Base-by-base conservation (phyloP, 2,888 invertebrate species). In the Drosophila nr. perissopoda region DNA sequence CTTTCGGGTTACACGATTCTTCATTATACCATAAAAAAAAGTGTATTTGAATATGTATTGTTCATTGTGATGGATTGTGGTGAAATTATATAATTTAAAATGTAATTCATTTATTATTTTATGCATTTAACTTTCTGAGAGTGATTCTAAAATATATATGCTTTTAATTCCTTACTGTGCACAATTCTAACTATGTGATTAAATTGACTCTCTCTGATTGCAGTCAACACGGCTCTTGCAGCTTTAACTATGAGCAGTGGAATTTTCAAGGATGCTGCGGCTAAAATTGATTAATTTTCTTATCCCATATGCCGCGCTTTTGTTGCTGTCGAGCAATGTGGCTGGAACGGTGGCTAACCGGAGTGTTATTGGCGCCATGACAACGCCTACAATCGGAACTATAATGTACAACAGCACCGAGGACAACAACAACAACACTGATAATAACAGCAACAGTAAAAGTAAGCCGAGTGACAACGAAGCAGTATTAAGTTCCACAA, bases 201-300 rank as follows among this genome's bases (percentile, higher is more conserved):
- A 0, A 53, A 53, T 29, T 48, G 6, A 18, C 18, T 8, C 1
- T 38, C 25, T 48, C 31, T 34, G 8, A 18, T 76, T 76, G 8
- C 73, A 76, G 75, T 29, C 16, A 13, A 21, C 3, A 13, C 11
- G 7, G 29, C 6, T 34, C 27, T 18, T 8, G 2, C 45, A 38
- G 29, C n/a, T n/a, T 21, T 10, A 76, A 60, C 38, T 60, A 78
- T 76, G 80, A 54, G 34, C 64, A 53, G 29, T n/a, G 18, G n/a
- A 21, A 18, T 29, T 16, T 29, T 27, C 8, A 65, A 78, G 54
- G 36, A 78, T 80, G 78, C 62, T 57, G 68, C 52, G 62, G 51
- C 25, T 76, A 52, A 59, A 62, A 21, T 36, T 72, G 7, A 60
- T 42, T 66, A 63, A 63, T 8, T n/a, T 57, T 10, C 52, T 76